Conservation (phyloP, 2,113 vertebrate genomes). For the Malurus elegans region DNA sequence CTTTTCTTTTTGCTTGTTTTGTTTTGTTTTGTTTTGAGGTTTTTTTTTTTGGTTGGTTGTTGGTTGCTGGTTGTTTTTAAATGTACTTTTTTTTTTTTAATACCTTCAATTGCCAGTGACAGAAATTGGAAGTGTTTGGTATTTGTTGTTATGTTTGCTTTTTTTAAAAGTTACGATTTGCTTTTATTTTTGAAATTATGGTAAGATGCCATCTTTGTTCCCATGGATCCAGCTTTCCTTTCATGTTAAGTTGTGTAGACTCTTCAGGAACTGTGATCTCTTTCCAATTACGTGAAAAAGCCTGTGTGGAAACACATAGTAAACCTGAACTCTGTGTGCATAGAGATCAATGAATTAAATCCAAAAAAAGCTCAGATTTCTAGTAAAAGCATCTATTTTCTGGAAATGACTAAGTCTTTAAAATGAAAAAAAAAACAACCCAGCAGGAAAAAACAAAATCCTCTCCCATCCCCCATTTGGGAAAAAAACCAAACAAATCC, state of each 20-base stretch:
- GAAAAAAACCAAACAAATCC: not conserved
- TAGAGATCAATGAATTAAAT: not conserved
- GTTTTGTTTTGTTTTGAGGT: too few relatives aligned
- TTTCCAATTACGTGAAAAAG: not conserved
- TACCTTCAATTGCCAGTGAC: not conserved
- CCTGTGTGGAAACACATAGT: not conserved
- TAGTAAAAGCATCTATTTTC: not conserved
- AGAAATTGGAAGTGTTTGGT: not conserved
- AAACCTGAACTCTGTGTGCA: not conserved
- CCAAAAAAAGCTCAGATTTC: not conserved
- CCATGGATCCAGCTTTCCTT: not conserved
- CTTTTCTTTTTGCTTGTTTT: not conserved
- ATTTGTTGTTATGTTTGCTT: accelerated
- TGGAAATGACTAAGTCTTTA: accelerated
- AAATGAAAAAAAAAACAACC: not conserved
- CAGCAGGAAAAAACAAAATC: not conserved
- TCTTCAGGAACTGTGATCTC: not conserved
- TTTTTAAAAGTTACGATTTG: not conserved
- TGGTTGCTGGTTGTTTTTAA: too few relatives aligned
- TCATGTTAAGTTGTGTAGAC: accelerated
- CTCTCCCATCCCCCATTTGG: not conserved
- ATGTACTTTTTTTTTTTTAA: too few relatives aligned
- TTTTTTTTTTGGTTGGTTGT: too few relatives aligned
- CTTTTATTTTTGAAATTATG: not conserved
- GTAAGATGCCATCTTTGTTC: not conserved